Evolutionary conservation across 2,888 invertebrate genomes (phyloP).

Genomic region (Ypsolopha scabrella): DNA sequence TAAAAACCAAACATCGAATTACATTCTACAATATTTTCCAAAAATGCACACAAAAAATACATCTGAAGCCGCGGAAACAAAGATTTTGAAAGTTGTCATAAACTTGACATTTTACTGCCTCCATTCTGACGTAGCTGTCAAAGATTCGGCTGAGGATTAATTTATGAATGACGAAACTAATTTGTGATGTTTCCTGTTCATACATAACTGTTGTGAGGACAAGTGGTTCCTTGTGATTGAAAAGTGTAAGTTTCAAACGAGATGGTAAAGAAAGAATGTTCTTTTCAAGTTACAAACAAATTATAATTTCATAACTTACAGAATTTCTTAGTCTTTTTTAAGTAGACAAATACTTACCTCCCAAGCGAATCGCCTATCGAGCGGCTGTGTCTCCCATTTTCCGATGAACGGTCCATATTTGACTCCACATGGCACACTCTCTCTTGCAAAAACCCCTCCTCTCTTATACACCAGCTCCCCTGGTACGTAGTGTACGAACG

Average conservation of each 20-base stretch:
- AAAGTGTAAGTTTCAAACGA: not conserved
- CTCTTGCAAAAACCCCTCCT: slow-evolving; percentile 76
- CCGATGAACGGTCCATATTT: slow-evolving; percentile 87
- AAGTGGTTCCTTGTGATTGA: not conserved
- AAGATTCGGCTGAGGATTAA: slow-evolving; percentile 36
- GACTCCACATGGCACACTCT: slow-evolving; percentile 74
- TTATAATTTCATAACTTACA: not conserved
- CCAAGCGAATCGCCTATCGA: slow-evolving; percentile 81
- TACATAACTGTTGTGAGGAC: too few species aligned
- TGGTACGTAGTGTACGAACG: too few species aligned
- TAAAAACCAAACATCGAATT: too few species aligned
- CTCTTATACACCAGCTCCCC: slow-evolving; percentile 70
- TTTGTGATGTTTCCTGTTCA: not conserved
- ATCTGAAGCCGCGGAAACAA: slow-evolving; percentile 21
- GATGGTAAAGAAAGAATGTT: not conserved
- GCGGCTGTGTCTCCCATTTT: slow-evolving; percentile 79
- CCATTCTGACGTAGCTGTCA: slow-evolving; percentile 32
- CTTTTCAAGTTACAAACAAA: not conserved
- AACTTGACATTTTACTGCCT: slow-evolving; percentile 56
- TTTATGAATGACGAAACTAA: slow-evolving; percentile 30
- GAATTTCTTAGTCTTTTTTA: not conserved
- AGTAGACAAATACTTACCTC: slow-evolving; percentile 76
- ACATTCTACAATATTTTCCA: not conserved
- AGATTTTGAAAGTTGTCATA: slow-evolving; percentile 48
- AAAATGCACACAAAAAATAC: slow-evolving; percentile 22